Evolutionary conservation across 2,113 vertebrate species (phyloP).

Genomic region (Ranitomeya imitator): DNA sequence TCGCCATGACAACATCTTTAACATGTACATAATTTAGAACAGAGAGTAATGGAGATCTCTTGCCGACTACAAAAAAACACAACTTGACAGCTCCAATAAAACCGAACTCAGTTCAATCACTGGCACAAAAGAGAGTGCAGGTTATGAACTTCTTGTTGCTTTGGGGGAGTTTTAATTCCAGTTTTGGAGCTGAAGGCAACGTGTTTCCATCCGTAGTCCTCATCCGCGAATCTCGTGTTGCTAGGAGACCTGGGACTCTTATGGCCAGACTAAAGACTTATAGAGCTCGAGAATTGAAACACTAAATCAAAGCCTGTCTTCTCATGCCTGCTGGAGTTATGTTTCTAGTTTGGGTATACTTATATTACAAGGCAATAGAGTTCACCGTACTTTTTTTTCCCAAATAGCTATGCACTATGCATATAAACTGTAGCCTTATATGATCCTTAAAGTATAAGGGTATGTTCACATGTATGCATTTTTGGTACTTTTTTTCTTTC

Average conservation of each 20-base stretch:
- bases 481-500: neutral
- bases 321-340: conserved; percentile 3
- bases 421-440: neutral
- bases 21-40: neutral
- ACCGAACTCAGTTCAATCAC: neutral
- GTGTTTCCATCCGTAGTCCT: neutral
- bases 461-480: neutral
- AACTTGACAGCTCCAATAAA: conserved; percentile 16
- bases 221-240: conserved; percentile 13
- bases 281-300: conserved; percentile 2
- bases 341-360: neutral
- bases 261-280: neutral
- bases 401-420: neutral
- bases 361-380: neutral
- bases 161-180: neutral
- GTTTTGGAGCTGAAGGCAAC: conserved; percentile 9
- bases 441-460: too few relatives aligned
- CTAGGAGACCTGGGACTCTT: conserved; percentile 45
- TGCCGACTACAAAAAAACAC: neutral
- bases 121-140: neutral
- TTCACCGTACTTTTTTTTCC: neutral
- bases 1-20: conserved; percentile 46
- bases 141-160: conserved; percentile 22
- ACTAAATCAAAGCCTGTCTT: neutral
- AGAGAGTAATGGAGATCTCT: neutral